Evolutionary conservation across 1,140 invertebrate species (phyloP), one percentile per base, ranked within the genome.

Genomic region (Anastatus disparis): DNA sequence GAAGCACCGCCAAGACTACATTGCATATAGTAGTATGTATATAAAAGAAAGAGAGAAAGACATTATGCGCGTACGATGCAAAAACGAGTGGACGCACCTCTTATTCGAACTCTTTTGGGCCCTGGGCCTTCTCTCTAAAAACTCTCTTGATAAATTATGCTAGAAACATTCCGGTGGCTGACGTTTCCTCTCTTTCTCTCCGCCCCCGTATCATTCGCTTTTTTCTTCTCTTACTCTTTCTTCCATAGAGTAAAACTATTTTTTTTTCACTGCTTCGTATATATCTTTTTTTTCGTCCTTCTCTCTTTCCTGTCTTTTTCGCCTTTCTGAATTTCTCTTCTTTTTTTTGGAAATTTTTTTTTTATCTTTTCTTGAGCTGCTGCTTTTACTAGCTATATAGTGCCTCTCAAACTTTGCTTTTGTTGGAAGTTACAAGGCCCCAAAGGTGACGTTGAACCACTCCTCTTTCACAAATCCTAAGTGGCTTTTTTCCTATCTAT

Each of bases 101-200:
- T n/a, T n/a, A n/a, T n/a, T n/a, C n/a, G n/a, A n/a, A n/a, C n/a
- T n/a, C n/a, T n/a, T 42, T 38, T 72, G 24, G 55, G 74, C 74
- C 74, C 65, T n/a, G 66, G 75, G 72, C 27, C 42, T n/a, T n/a
- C n/a, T n/a, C n/a, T n/a, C n/a, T 46, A 24, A 13, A 31, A 77
- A 79, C 75, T 76, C 73, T n/a, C 70, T 78, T 79, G 79, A 80
- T 80, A 78, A 80, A 80, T 80, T 78, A 76, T 76, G 73, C 75
- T 70, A 68, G 65, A 72, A 78, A 70, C 75, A 76, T 78, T 77
- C 72, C 74, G 70, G 52, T 67, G 63, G 74, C 70, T 76, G 72
- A 71, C 74, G 69, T 74, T 55, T 75, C 44, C 65, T n/a, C n/a
- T n/a, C n/a, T n/a, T n/a, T n/a, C 66, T 62, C 73, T 24, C 71